Evolutionary conservation across 2,797 vertebrate species (phyloP).

Genomic region (Poeciliopsis gracilis): DNA sequence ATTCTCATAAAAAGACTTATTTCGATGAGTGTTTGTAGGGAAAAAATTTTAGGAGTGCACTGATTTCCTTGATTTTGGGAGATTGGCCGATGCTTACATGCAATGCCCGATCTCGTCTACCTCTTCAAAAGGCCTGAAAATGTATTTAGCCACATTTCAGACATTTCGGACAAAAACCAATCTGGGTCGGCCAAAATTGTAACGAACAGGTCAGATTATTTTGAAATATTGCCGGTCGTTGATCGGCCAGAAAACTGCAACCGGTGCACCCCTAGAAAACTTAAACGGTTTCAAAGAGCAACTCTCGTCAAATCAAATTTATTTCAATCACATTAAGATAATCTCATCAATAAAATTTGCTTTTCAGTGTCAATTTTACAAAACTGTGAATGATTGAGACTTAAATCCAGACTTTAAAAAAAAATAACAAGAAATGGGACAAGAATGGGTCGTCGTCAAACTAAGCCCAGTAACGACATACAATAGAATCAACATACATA

Average conservation of each 20-base stretch:
- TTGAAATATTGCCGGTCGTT: no score
- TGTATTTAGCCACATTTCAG: no score
- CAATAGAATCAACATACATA: conserved; percentile 69
- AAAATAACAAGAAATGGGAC: not conserved
- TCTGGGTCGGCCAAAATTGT: no score
- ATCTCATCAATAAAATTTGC: conserved; percentile 17
- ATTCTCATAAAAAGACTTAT: conserved; percentile 7
- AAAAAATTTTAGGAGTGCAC: conserved; percentile 2
- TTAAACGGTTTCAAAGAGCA: conserved; percentile 12
- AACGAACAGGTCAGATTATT: no score
- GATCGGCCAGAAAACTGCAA: no score
- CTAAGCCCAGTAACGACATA: conserved; percentile 58
- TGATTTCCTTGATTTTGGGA: not conserved
- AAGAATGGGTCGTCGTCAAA: conserved; percentile 42
- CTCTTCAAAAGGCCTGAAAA: no score
- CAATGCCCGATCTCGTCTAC: no score
- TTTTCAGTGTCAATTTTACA: conserved; percentile 36
- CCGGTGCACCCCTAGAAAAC: no score
- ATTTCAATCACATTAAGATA: not conserved
- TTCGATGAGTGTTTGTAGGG: not conserved
- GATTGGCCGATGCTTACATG: no score
- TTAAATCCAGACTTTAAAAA: conserved; percentile 34
- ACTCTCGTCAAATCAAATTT: not conserved
- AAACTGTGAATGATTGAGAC: conserved; percentile 32
- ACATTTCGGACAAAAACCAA: no score